Evolutionary conservation across 2,113 vertebrate genomes (phyloP).

Genomic region (Reinhardtius hippoglossoides): DNA sequence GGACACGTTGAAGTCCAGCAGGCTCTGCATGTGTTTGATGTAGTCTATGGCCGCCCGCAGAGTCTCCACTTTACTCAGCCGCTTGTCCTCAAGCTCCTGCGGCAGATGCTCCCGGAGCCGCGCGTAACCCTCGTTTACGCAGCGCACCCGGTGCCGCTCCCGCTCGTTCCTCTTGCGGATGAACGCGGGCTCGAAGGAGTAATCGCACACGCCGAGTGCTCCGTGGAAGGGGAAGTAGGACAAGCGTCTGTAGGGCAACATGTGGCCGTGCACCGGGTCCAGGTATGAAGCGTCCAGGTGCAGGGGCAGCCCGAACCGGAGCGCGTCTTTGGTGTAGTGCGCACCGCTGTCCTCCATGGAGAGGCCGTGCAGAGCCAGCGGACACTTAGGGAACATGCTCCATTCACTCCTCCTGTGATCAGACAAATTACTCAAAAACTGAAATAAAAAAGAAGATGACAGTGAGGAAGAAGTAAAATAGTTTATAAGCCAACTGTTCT

Average conservation of each 20-base stretch:
- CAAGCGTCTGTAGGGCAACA: slow-evolving; percentile 63
- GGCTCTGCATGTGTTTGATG: slow-evolving; percentile 90
- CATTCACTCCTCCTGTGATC: slow-evolving; percentile 36
- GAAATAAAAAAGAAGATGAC: not conserved
- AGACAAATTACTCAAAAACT: slow-evolving; percentile 30
- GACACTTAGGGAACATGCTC: slow-evolving; percentile 69
- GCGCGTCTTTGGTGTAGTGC: slow-evolving; percentile 68
- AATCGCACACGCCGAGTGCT: slow-evolving; percentile 81
- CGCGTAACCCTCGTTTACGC: slow-evolving; percentile 92
- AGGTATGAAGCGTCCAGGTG: slow-evolving; percentile 75
- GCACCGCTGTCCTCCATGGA: slow-evolving; percentile 54
- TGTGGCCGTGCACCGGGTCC: slow-evolving; percentile 60
- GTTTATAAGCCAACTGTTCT: not conserved
- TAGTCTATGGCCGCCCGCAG: slow-evolving; percentile 91
- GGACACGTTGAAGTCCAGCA: slow-evolving; percentile 83
- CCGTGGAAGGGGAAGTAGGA: slow-evolving; percentile 83
- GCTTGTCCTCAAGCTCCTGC: slow-evolving; percentile 85
- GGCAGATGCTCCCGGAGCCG: slow-evolving; percentile 92
- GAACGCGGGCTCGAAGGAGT: slow-evolving; percentile 88
- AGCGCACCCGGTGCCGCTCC: slow-evolving; percentile 92
- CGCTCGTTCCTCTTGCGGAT: slow-evolving; percentile 92
- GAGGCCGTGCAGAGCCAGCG: slow-evolving; percentile 65
- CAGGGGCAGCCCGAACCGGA: slow-evolving; percentile 73
- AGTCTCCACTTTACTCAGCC: slow-evolving; percentile 95
- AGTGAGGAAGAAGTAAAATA: not conserved